Percentiles rank a stretch among this genome's conserved stretches.
phyloP scores from a whole-genome alignment of 2,113 vertebrate genomes.

The Anguilla japonica region DNA sequence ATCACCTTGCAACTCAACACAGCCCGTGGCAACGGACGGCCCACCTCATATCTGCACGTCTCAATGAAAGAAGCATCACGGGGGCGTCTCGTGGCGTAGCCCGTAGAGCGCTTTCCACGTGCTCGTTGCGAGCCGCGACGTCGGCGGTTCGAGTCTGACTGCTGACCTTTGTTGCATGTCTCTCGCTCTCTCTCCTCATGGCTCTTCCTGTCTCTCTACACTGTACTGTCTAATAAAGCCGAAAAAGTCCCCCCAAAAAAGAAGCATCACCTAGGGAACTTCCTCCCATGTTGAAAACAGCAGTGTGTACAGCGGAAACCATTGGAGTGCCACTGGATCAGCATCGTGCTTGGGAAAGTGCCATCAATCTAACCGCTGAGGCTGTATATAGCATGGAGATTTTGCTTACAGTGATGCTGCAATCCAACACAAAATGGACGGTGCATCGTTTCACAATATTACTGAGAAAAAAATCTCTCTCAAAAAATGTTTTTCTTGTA shows the following conservation, averaged over 20 bases:
- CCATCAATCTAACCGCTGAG: not conserved
- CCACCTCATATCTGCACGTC: not conserved
- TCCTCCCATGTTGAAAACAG: constrained; percentile 6
- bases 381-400: not conserved
- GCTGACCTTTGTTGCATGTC: no score
- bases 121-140: no score
- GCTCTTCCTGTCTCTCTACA: no score
- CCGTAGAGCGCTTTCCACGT: no score
- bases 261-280: not conserved
- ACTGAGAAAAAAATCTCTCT: not conserved
- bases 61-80: not conserved
- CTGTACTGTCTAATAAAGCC: no score
- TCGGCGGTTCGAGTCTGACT: no score
- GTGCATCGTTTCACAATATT: not conserved
- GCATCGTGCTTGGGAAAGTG: not conserved
- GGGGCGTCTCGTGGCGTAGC: no score
- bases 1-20: not conserved
- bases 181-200: no score
- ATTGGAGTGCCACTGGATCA: not conserved
- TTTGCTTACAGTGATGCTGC: not conserved
- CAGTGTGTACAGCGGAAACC: constrained; percentile 15
- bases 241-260: no score
- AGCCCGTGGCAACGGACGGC: not conserved
- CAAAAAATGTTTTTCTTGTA: not conserved
- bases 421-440: not conserved